Evolutionary conservation across 1,140 invertebrate genomes (phyloP).

Genomic region (Thaumetopoea pityocampa): DNA sequence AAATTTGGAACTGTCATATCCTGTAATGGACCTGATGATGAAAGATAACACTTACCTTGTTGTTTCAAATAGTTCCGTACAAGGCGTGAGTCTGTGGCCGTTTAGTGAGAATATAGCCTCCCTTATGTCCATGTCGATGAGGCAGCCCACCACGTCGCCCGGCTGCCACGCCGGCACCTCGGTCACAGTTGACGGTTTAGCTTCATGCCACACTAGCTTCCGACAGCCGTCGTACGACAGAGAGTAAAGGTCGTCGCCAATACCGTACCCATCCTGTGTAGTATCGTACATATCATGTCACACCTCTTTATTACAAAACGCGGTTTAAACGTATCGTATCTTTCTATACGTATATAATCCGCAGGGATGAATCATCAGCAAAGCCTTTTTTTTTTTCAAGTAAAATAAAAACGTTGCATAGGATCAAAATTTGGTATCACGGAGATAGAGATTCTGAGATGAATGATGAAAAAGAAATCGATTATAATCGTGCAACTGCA

Average conservation of each 20-base stretch:
- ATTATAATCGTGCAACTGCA: too few relatives aligned
- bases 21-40: neutral
- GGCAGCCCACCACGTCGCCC: slow-evolving; percentile 90
- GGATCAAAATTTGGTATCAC: too few relatives aligned
- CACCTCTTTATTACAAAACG: neutral
- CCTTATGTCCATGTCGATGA: slow-evolving; percentile 84
- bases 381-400: too few relatives aligned
- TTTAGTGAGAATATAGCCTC: slow-evolving; percentile 91
- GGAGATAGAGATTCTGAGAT: too few relatives aligned
- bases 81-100: slow-evolving; percentile 82
- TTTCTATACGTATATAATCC: too few relatives aligned
- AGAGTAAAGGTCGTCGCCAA: slow-evolving; percentile 94
- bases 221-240: slow-evolving; percentile 95
- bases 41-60: slow-evolving; percentile 79
- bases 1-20: neutral
- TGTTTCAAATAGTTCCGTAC: slow-evolving; percentile 85
- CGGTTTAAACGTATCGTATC: too few relatives aligned
- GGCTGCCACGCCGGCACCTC: slow-evolving; percentile 84
- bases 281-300: neutral
- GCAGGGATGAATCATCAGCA: too few relatives aligned
- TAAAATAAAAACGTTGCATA: too few relatives aligned
- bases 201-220: slow-evolving; percentile 92
- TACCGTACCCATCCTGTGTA: slow-evolving; percentile 93
- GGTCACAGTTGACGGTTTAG: slow-evolving; percentile 80
- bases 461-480: too few relatives aligned